Conservation (phyloP, 2,113 vertebrate genomes). For the Conger conger region DNA sequence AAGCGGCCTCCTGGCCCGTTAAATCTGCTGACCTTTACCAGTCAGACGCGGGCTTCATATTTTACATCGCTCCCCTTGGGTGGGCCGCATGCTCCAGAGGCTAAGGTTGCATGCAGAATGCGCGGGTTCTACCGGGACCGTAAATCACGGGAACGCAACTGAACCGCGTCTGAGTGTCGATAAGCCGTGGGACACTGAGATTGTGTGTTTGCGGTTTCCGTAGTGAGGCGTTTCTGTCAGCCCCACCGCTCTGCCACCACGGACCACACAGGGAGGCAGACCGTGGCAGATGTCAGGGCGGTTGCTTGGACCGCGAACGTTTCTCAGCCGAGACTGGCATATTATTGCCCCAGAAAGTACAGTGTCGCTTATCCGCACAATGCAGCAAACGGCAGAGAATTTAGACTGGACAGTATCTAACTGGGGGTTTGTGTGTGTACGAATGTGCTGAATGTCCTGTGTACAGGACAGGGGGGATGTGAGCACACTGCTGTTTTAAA, state of each 20-base stretch:
- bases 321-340: not conserved
- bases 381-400: not conserved
- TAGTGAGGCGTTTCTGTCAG: not conserved
- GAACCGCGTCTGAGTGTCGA: not conserved
- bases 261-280: not conserved
- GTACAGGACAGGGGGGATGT: not conserved
- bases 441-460: not conserved
- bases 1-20: not conserved
- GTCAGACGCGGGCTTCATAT: not conserved
- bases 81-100: not conserved
- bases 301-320: not conserved
- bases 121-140: not conserved
- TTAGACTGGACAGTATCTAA: not conserved
- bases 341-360: not conserved
- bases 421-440: no score
- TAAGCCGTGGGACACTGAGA: not conserved
- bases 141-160: constrained; percentile 2
- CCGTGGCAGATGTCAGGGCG: not conserved
- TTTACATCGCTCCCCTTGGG: not conserved
- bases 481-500: not conserved
- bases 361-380: not conserved
- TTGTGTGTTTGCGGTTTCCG: not conserved
- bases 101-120: not conserved
- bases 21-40: not conserved
- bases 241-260: not conserved